Percentiles rank a stretch among this genome's conserved stretches.
phyloP scores from a whole-genome alignment of 2,797 vertebrate genomes.

The Syncerus caffer region DNA sequence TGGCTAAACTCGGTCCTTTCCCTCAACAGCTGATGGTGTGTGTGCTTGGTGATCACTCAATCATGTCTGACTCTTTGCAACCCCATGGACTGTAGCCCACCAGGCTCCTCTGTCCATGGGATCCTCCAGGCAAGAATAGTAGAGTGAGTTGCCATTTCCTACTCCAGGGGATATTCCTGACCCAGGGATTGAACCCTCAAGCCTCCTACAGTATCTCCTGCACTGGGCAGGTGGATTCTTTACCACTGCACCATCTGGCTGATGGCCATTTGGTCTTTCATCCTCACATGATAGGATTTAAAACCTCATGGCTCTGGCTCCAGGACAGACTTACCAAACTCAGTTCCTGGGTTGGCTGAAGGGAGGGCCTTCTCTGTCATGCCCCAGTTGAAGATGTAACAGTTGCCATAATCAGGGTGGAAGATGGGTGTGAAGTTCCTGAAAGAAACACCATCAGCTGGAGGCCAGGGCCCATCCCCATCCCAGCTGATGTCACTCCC shows the following conservation, averaged over 20 bases:
- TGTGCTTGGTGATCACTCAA: not conserved
- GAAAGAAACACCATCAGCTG: conserved; percentile 27
- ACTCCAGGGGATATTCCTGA: not conserved
- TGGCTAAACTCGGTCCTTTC: not conserved
- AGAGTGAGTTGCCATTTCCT: not conserved
- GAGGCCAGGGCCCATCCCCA: not conserved
- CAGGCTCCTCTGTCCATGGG: not conserved
- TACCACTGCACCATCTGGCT: not conserved
- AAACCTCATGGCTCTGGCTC: not conserved
- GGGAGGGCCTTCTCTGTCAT: conserved; percentile 79
- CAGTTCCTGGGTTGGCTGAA: conserved; percentile 84
- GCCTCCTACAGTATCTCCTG: not conserved
- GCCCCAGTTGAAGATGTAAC: conserved; percentile 89
- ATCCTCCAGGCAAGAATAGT: not conserved
- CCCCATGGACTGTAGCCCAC: not conserved
- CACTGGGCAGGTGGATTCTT: not conserved
- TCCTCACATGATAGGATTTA: fast-evolving
- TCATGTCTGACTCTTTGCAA: not conserved
- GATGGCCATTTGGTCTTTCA: not conserved
- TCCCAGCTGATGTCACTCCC: not conserved
- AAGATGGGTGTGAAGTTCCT: conserved; percentile 87
- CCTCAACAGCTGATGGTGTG: not conserved
- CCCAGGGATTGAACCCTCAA: not conserved
- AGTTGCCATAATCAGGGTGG: conserved; percentile 86
- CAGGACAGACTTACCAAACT: conserved; percentile 81